A percentile compares a stretch with the other conserved stretches of the same genome.
Conservation (phyloP, 2,888 invertebrate genomes). For the Arctia plantaginis region DNA sequence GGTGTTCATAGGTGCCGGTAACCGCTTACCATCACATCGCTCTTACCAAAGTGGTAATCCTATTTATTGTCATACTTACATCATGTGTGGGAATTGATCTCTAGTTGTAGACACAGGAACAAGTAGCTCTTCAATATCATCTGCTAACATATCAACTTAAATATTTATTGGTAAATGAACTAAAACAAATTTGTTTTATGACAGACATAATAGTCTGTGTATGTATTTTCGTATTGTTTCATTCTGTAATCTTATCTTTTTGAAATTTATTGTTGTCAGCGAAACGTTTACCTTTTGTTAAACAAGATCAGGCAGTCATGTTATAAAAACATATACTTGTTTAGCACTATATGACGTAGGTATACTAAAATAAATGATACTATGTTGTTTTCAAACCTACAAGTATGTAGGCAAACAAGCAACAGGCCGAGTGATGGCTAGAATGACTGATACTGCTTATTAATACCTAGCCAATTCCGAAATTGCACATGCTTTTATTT, state of each 20-base stretch:
- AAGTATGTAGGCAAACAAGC: background rate
- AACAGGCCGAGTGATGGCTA: background rate
- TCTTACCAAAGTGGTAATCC: background rate
- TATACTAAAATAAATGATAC: background rate
- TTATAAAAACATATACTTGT: background rate
- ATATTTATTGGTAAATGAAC: conserved; percentile 5
- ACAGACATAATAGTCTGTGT: background rate
- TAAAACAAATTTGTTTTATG: background rate
- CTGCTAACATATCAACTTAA: background rate
- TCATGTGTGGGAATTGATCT: background rate
- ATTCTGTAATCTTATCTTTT: background rate
- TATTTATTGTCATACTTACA: background rate
- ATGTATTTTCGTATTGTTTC: background rate
- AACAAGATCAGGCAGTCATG: background rate
- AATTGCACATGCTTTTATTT: background rate
- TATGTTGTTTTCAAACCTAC: background rate
- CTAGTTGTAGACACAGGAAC: background rate
- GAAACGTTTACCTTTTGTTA: background rate
- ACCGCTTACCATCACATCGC: background rate
- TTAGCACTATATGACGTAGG: background rate
- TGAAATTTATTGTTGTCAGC: background rate
- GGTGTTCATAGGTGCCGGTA: background rate
- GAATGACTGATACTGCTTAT: background rate
- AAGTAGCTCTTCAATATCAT: background rate
- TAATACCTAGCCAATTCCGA: background rate